Percentiles rank a stretch among this genome's conserved stretches.
Conservation (phyloP, 2,113 vertebrate genomes). For the Chaetodon trifascialis region DNA sequence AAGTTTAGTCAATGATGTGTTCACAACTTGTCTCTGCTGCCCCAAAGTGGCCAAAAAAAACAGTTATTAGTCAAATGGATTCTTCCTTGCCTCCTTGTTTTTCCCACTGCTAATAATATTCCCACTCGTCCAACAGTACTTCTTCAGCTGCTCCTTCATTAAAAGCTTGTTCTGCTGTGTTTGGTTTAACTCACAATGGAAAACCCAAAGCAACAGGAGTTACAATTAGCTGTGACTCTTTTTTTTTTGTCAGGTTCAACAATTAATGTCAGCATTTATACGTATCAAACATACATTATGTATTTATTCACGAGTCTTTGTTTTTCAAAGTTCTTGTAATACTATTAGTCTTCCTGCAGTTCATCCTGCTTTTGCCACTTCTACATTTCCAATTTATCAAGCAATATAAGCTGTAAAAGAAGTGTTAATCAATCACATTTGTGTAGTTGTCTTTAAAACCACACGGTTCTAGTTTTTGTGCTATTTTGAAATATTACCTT, state of each 20-base stretch:
- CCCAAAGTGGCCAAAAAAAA: neutral
- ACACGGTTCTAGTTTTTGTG: neutral
- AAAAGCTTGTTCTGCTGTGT: neutral
- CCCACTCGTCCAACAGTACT: too few species aligned
- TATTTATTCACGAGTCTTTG: neutral
- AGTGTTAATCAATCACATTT: neutral
- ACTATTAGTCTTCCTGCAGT: neutral
- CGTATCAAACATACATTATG: neutral
- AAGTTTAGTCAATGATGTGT: too few species aligned
- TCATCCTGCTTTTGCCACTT: neutral
- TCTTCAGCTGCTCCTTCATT: neutral
- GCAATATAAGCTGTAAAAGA: neutral
- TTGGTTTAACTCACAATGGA: neutral
- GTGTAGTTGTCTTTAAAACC: neutral
- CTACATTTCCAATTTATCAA: neutral
- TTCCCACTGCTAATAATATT: too few species aligned
- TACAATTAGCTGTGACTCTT: neutral
- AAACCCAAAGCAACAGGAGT: neutral
- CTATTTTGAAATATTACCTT: constrained; percentile 4
- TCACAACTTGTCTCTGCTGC: too few species aligned
- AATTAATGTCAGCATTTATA: neutral
- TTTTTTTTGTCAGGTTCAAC: neutral
- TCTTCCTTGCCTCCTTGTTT: neutral
- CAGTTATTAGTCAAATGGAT: neutral
- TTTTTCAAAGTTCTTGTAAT: neutral